Conservation (phyloP, 2,113 vertebrate species). For the Prunella himalayana region DNA sequence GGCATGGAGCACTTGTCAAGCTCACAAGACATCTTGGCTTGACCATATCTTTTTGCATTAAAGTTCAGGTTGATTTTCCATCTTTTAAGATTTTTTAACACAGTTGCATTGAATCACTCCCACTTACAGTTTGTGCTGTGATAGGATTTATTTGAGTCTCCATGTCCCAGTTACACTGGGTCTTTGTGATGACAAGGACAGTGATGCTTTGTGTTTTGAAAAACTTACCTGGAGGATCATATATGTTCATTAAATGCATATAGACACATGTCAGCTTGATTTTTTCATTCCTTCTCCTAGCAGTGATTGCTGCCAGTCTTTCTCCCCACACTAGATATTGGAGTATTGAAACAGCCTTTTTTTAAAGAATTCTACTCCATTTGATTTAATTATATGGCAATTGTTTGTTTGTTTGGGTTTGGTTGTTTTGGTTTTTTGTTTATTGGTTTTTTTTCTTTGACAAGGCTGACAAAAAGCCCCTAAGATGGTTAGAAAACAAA, state of each 20-base stretch:
- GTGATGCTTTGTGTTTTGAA: background rate
- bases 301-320: background rate
- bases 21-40: background rate
- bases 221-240: background rate
- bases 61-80: background rate
- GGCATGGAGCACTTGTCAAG: background rate
- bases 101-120: background rate
- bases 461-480: background rate
- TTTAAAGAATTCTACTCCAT: background rate
- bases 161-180: background rate
- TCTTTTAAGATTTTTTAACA: background rate
- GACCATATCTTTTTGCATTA: background rate
- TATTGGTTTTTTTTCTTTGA: background rate
- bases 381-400: background rate
- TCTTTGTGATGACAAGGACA: background rate
- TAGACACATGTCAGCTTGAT: background rate
- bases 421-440: background rate
- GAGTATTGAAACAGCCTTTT: background rate
- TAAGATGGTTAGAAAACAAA: background rate
- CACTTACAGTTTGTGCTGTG: background rate
- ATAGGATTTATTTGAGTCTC: background rate
- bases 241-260: fast-evolving
- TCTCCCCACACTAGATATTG: background rate
- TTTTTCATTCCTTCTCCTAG: background rate
- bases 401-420: background rate